Conservation (phyloP, 2,113 vertebrate genomes). For the Bos taurus region ARS-UCD2.0 NC_037351.1:61099501-61100000, state of each 20-base stretch:
- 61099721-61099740: fast-evolving
- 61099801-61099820: not conserved
- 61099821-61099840: not conserved
- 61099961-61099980: not conserved
- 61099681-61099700: not conserved
- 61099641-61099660: not conserved
- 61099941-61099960: not conserved
- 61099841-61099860: not conserved
- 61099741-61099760: not conserved
- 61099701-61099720: not conserved
- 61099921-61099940: not conserved
- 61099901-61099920: not conserved
- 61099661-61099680: not conserved
- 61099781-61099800: not conserved
- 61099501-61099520: not conserved
- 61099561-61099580: not conserved
- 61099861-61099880: not conserved
- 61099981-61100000: not conserved
- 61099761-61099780: not conserved
- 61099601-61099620: not conserved
- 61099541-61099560: not conserved
- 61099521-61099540: not conserved
- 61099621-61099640: not conserved
- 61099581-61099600: not conserved
- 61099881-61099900: not conserved